These are phyloP conservation scores for Dipodomys stephensi DNA, from an alignment of 2,113 vertebrate species.

Conservation along the genomic window DNA sequence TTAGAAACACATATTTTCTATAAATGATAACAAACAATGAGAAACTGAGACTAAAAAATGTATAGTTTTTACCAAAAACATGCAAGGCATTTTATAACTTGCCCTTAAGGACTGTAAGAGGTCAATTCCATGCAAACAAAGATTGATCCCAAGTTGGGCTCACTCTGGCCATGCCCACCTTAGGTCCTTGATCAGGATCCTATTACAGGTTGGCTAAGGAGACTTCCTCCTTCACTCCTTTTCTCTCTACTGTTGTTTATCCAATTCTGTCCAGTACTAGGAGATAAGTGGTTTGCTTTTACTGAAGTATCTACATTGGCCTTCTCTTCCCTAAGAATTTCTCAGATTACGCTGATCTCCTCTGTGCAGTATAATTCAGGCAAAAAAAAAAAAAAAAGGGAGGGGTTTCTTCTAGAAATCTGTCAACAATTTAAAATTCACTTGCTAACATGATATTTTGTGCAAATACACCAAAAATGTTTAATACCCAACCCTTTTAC, in stretches of 20 bases:
- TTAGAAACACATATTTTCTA: constrained; percentile 40
- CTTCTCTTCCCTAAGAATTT: neutral
- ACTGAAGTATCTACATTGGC: neutral
- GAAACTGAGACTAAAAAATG: neutral
- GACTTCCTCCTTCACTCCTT: neutral
- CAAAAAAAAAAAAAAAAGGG: neutral
- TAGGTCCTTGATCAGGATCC: neutral
- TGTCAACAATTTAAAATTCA: constrained; percentile 62
- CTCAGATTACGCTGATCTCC: neutral
- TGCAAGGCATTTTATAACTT: neutral
- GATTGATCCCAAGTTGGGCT: neutral
- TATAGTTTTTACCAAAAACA: constrained; percentile 55
- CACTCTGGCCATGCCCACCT: too few species aligned
- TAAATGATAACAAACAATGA: constrained; percentile 38
- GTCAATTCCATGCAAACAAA: neutral
- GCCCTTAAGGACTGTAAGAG: neutral
- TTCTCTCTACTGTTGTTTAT: neutral
- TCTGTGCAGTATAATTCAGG: neutral
- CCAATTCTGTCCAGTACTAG: neutral
- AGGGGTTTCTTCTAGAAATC: constrained; percentile 2
- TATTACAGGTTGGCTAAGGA: neutral
- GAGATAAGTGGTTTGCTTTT: constrained; percentile 8
- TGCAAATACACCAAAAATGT: constrained; percentile 72
- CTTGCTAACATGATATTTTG: constrained; percentile 75
- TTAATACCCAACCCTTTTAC: constrained; percentile 48